Evolutionary conservation across 2,113 vertebrate species (phyloP), one percentile per base, ranked within the genome.

Genomic region (Oncorhynchus kisutch): DNA sequence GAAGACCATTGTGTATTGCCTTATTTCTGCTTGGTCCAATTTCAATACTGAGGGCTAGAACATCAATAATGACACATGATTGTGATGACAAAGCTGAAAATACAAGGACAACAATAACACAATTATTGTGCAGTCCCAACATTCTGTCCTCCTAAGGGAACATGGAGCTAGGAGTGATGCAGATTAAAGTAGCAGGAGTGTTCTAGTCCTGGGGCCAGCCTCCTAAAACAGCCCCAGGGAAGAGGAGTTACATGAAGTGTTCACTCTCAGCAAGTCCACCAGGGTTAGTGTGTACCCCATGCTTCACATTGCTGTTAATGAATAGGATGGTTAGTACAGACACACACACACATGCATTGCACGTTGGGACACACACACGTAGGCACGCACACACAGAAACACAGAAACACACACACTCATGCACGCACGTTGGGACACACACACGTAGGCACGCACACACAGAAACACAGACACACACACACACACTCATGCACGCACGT

Each of bases 211-310:
- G 31, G 67, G 89, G 89, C 85, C 82, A 78, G 81, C 85, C 88
- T 88, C 76, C 77, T 76, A 88, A 91, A 75, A 59, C 73, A 67
- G 88, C 89, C 89, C 82, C 13, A 54, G 51, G 51, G 51, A 54
- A 18, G 22, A 67, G 84, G 90, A 88, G 2, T 8, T 34, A 83
- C 39, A 45, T 45, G 39, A 48, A 67, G 27, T 25, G 78, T 89
- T 88, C 87, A 71, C 72, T 73, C 82, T 90, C 90, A 91, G 90
- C 89, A 89, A 87, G 81, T 89, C 84, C 80, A 71, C 75, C 2
- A 3, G 71, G 84, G 87, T 71, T 71, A 74, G 71, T 84, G 69
- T 81, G 71, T 73, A 79, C 59, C 71, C 83, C 2, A 22, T 20
- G 2, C 20, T 12, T n/a, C 20, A 29, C 25, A 5, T 49, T 12